Evolutionary conservation across 1,140 invertebrate genomes (phyloP).

Genomic region (Orchesella cincta): DNA sequence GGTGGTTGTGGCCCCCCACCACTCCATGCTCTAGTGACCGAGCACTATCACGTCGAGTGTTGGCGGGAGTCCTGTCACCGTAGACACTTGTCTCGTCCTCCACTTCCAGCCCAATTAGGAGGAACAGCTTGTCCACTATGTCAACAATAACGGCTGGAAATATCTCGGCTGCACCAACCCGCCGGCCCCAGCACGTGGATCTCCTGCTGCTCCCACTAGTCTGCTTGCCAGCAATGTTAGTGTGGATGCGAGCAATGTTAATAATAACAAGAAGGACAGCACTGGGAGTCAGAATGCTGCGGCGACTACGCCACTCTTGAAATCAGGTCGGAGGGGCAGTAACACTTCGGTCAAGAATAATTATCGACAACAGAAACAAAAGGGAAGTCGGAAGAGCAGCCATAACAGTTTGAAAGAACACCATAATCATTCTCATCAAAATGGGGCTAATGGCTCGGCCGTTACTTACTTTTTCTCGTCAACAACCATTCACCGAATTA

Average conservation of each 20-base stretch:
- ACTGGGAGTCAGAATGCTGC: constrained; percentile 5
- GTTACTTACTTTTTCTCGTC: constrained; percentile 32
- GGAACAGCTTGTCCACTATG: background rate
- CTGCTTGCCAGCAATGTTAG: background rate
- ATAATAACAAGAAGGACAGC: constrained; percentile 21
- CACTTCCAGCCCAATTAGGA: constrained; percentile 1
- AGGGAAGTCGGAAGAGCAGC: background rate
- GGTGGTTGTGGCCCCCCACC: background rate
- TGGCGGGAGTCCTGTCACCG: constrained; percentile 1
- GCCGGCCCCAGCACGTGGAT: background rate
- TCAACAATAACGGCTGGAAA: background rate
- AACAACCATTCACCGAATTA: constrained; percentile 37
- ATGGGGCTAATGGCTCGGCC: background rate
- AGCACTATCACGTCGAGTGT: constrained; percentile 8
- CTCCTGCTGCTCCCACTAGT: background rate
- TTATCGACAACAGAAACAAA: background rate
- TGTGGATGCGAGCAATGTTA: background rate
- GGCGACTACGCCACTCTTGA: background rate
- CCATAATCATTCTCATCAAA: background rate
- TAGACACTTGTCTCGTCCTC: background rate
- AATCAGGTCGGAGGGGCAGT: background rate
- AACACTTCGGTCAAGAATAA: background rate
- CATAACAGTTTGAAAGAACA: background rate
- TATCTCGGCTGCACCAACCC: background rate
- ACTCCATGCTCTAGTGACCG: background rate